Conservation (phyloP, 2,113 vertebrate species). For the Sphaerodactylus townsendi region DNA sequence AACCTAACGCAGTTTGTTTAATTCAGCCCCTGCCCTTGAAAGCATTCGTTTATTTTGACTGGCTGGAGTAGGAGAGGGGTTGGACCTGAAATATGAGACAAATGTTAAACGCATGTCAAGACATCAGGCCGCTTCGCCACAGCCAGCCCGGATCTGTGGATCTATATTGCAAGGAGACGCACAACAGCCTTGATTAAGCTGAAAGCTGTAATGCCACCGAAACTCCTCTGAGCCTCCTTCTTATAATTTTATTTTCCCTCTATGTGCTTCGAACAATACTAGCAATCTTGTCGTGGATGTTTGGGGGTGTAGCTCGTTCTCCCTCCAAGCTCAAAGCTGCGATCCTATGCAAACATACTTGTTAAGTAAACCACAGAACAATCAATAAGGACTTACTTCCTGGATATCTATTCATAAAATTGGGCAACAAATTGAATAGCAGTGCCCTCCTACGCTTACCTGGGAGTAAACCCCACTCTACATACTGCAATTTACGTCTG, state of each 20-base stretch:
- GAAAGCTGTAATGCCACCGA: slow-evolving; percentile 64
- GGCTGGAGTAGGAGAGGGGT: slow-evolving; percentile 10
- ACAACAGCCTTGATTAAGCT: slow-evolving; percentile 62
- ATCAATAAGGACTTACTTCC: not conserved
- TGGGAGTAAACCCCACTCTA: no score
- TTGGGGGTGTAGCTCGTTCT: not conserved
- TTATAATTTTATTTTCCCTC: slow-evolving; percentile 25
- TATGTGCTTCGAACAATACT: no score
- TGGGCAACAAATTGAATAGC: not conserved
- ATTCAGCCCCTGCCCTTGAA: slow-evolving; percentile 31
- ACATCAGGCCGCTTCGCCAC: slow-evolving; percentile 47
- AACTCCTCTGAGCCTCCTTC: slow-evolving; percentile 46
- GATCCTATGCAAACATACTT: not conserved
- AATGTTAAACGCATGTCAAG: slow-evolving; percentile 48
- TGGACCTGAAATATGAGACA: slow-evolving; percentile 39
- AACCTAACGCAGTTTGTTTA: slow-evolving; percentile 50
- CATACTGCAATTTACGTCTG: no score
- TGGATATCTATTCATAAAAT: not conserved
- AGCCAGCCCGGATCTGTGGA: slow-evolving; percentile 54
- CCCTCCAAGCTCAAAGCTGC: not conserved
- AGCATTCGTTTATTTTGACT: slow-evolving; percentile 44
- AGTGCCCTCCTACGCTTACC: no score
- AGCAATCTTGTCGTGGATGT: no score
- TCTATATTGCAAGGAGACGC: slow-evolving; percentile 59
- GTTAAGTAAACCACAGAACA: not conserved